Conservation (phyloP, 2,797 vertebrate species). For the Chloroceryle amazona region DNA sequence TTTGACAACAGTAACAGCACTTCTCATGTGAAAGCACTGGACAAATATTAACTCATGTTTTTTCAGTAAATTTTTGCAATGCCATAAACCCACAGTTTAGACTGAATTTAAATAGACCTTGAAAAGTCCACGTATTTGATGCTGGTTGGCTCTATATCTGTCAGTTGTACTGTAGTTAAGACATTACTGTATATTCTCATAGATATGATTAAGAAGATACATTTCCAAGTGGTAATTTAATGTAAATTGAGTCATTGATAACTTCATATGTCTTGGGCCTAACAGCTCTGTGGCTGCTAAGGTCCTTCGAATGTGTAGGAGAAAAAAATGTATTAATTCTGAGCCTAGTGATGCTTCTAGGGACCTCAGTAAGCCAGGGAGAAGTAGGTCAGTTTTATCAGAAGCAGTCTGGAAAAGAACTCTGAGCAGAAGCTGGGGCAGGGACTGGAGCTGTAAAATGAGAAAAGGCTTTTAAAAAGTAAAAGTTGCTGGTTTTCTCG, state of each 20-base stretch:
- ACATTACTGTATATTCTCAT: neutral
- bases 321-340: neutral
- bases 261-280: slow-evolving; percentile 29
- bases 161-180: neutral
- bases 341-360: slow-evolving; percentile 21
- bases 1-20: slow-evolving; percentile 54
- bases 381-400: slow-evolving; percentile 21
- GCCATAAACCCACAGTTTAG: slow-evolving; percentile 61
- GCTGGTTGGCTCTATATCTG: neutral
- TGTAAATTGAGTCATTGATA: slow-evolving; percentile 53
- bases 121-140: neutral
- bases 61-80: slow-evolving; percentile 72
- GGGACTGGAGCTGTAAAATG: neutral
- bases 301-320: neutral
- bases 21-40: slow-evolving; percentile 60
- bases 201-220: slow-evolving; percentile 29
- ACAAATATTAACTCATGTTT: slow-evolving; percentile 66
- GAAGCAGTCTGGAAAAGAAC: neutral
- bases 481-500: neutral
- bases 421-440: neutral
- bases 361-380: neutral
- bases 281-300: slow-evolving; percentile 5
- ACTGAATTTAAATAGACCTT: slow-evolving; percentile 38
- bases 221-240: slow-evolving; percentile 42
- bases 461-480: slow-evolving; percentile 1